Percentiles rank a stretch among this genome's conserved stretches.
Conservation (phyloP, 2,797 vertebrate genomes). For the Natrix natrix region DNA sequence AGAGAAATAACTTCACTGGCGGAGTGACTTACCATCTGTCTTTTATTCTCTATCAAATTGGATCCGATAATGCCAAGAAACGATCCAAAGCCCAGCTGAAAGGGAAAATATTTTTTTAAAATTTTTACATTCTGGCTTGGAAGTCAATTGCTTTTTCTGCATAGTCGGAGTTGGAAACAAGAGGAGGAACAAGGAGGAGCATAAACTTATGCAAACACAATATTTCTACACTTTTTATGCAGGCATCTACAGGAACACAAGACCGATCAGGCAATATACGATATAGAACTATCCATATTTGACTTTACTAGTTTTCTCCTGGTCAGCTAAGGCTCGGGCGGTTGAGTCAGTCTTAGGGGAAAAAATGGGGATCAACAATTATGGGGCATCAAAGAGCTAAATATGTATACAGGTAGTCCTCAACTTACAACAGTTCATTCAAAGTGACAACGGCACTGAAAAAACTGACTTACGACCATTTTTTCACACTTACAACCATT, state of each 20-base stretch:
- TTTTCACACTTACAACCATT: neutral
- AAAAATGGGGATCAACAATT: neutral
- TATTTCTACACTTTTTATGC: neutral
- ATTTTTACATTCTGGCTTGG: constrained; percentile 11
- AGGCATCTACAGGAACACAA: constrained; percentile 21
- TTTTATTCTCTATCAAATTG: constrained; percentile 98
- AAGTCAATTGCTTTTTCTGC: neutral
- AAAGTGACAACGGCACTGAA: neutral
- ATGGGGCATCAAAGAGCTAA: neutral
- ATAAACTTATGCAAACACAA: constrained; percentile 34
- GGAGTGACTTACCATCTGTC: constrained; percentile 92
- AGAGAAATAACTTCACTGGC: constrained; percentile 11
- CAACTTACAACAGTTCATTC: neutral
- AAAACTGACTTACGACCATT: neutral
- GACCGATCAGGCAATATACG: too few species aligned
- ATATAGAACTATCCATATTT: neutral
- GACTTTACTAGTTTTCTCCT: neutral
- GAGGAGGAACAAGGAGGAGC: neutral
- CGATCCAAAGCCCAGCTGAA: constrained; percentile 96
- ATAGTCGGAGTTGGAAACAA: constrained; percentile 14
- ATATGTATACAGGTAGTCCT: neutral
- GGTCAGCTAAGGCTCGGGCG: neutral
- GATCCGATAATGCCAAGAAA: constrained; percentile 98
- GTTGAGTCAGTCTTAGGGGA: neutral
- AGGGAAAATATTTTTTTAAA: constrained; percentile 53